phyloP scores from a whole-genome alignment of 2,888 invertebrate species.

The Agrotis ipsilon region DNA sequence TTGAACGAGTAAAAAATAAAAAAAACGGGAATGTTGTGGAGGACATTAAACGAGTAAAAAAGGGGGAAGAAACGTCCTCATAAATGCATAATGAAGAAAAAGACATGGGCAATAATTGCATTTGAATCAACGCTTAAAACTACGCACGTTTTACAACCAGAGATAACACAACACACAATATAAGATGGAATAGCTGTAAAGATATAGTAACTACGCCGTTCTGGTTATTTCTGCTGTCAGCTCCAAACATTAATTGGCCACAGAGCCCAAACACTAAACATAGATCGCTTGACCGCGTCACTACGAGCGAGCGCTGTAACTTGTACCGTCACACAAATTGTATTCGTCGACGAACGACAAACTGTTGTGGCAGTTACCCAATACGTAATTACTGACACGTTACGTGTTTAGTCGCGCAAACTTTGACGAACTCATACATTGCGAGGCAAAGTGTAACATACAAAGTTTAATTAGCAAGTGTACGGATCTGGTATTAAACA shows the following conservation, averaged over 20 bases:
- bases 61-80: not conserved
- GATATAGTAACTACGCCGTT: constrained; percentile 4
- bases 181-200: not conserved
- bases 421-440: constrained; percentile 63
- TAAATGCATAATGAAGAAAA: not conserved
- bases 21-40: too few species aligned
- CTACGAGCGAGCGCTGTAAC: constrained; percentile 19
- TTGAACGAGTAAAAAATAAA: not conserved
- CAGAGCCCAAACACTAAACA: constrained; percentile 31
- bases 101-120: not conserved
- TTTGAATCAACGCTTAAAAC: not conserved
- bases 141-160: not conserved
- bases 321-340: constrained; percentile 51
- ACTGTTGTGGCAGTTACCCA: constrained; percentile 61
- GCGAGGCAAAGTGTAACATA: constrained; percentile 57
- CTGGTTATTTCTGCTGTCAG: constrained; percentile 36
- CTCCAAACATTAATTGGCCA: constrained; percentile 26
- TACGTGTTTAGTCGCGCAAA: constrained; percentile 58
- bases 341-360: constrained; percentile 43
- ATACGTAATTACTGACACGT: constrained; percentile 65
- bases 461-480: constrained; percentile 65
- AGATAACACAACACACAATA: not conserved
- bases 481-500: constrained; percentile 49
- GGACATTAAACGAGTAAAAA: not conserved
- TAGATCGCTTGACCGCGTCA: constrained; percentile 36